Base-by-base conservation (phyloP, 2,797 vertebrate genomes). In the Poeciliopsis turneri region DNA sequence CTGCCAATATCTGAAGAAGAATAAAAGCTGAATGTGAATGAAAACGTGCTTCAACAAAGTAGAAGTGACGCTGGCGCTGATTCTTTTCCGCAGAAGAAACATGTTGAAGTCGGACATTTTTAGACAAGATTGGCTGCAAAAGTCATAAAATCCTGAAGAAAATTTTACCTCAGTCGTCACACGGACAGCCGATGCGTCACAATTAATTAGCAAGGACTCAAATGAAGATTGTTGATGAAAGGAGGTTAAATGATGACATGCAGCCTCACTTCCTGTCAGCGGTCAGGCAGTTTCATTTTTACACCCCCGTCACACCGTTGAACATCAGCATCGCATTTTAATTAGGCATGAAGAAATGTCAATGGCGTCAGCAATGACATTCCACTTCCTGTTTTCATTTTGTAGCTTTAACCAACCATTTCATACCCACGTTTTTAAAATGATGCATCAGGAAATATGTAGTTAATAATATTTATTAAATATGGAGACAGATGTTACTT, bases 161-260 rank as follows among this genome's bases (percentile, higher is more conserved):
- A 12, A 25, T n/a, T 1, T 55, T 55, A 55, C 25, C 25, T 55
- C 51, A 11, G 51, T 53, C 11, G 25, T 55, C 9, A 55, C 10
- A 55, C 5, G 23, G 25, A 25, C 53, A 55, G 53, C n/a, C 15
- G 0, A 55, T 55, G 25, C 10, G 53, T 55, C 28, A 28, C 12
- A 15, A 30, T 59, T 59, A 59, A 59, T 59, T 59, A 30, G 57
- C 11, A 59, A 30, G 25, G 12, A 59, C 12, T 59, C 57, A 30
- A 59, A 59, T 30, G 57, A 59, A 28, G 57, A 59, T 59, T 59
- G 57, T 59, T 59, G 57, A 59, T 55, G 53, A 59, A 59, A 59
- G 12, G 12, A 59, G 28, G 57, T 55, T 55, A 55, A 28, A 59
- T 15, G n/a, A 28, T 59, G n/a, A 30, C 57, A 59, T 28, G 57